Conservation (phyloP, 2,888 invertebrate genomes). For the Resseliella maxima region DNA sequence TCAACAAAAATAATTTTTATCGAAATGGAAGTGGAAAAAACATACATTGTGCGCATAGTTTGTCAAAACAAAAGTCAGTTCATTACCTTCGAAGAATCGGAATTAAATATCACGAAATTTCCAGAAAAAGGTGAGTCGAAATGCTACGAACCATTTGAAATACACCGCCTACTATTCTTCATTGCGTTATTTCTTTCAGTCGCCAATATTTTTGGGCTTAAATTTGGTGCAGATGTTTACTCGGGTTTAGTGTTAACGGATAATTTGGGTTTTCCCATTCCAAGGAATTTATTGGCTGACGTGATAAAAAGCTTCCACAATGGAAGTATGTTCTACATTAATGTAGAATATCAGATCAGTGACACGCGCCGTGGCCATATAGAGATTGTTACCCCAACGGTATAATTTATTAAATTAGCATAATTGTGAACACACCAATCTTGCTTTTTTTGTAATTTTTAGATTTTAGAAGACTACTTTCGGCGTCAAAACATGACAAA, state of each 20-base stretch:
- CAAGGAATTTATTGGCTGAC: neutral
- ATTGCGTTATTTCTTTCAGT: neutral
- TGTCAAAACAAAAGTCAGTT: neutral
- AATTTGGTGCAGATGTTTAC: neutral
- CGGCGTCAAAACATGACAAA: neutral
- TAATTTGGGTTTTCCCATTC: conserved; percentile 22
- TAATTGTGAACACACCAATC: neutral
- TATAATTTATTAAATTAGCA: neutral
- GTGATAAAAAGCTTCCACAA: conserved; percentile 24
- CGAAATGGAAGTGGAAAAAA: neutral
- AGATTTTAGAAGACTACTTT: conserved; percentile 34
- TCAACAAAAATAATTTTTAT: too few relatives aligned
- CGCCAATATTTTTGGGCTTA: neutral
- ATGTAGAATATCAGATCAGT: conserved; percentile 7
- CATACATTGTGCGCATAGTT: neutral
- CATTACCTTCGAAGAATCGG: neutral
- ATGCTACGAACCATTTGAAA: neutral
- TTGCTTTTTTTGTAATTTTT: neutral
- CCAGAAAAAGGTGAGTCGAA: conserved; percentile 9
- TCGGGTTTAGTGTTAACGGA: conserved; percentile 12
- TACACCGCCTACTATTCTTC: neutral
- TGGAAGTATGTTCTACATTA: conserved; percentile 19
- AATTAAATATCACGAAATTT: neutral
- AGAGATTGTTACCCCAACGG: neutral
- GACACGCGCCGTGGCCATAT: neutral